Conservation (phyloP, 2,797 vertebrate species). For the Coregonus sp. region DNA sequence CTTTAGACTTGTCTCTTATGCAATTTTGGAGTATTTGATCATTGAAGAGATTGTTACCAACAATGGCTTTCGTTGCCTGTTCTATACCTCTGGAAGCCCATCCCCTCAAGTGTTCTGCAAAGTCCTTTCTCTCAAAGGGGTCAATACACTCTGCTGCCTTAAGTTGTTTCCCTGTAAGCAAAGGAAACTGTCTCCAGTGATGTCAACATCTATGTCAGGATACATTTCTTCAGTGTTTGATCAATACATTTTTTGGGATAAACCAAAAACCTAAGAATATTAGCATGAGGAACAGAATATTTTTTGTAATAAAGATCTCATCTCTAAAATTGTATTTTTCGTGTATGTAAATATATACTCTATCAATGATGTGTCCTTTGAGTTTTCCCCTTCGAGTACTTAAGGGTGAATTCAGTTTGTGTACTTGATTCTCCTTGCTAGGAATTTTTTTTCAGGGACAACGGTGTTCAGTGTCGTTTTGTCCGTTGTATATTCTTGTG, state of each 20-base stretch:
- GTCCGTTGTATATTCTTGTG: background rate
- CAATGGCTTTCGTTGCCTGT: conserved; percentile 16
- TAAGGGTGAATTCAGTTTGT: background rate
- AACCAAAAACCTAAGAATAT: conserved; percentile 57
- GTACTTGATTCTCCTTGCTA: conserved; percentile 5
- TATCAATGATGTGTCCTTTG: conserved; percentile 26
- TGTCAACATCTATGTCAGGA: conserved; percentile 14
- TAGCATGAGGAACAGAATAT: conserved; percentile 46
- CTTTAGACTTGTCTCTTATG: conserved; percentile 52
- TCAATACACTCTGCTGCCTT: conserved; percentile 57
- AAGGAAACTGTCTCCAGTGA: conserved; percentile 48
- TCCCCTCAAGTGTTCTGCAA: conserved; percentile 39
- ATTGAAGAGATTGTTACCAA: conserved; percentile 28
- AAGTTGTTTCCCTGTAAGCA: conserved; percentile 51
- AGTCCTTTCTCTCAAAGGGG: conserved; percentile 23
- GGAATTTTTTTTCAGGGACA: background rate
- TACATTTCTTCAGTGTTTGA: conserved; percentile 39
- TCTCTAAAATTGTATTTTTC: conserved; percentile 35
- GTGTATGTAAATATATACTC: conserved; percentile 51
- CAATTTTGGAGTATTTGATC: conserved; percentile 39
- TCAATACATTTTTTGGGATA: conserved; percentile 31
- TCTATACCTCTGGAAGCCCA: background rate
- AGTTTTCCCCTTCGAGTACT: background rate
- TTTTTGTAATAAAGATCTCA: conserved; percentile 59
- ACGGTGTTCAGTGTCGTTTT: background rate